Conservation (phyloP, 2,888 invertebrate species). For the Octonoba sinensis region DNA sequence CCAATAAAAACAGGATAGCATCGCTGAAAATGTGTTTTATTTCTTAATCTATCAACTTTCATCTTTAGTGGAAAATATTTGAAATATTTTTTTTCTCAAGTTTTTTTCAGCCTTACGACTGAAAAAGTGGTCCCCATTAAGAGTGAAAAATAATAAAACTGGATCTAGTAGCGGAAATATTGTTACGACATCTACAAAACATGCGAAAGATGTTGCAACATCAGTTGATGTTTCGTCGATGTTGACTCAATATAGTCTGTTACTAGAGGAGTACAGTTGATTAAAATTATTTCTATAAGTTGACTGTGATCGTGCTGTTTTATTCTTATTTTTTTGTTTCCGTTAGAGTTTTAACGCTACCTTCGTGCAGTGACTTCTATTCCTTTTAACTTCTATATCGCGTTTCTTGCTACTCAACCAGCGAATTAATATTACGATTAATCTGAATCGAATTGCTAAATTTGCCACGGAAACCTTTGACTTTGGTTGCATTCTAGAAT, state of each 20-base stretch:
- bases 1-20: too few species aligned
- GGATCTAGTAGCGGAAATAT: neutral
- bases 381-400: conserved; percentile 41
- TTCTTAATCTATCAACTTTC: too few species aligned
- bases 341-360: conserved; percentile 33
- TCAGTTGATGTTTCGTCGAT: too few species aligned
- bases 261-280: too few species aligned
- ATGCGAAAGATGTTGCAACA: too few species aligned
- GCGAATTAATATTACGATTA: conserved; percentile 47
- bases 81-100: too few species aligned
- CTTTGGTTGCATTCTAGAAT: conserved; percentile 57
- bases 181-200: too few species aligned
- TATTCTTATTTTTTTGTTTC: conserved; percentile 28
- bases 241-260: too few species aligned
- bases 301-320: conserved; percentile 44
- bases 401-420: conserved; percentile 49
- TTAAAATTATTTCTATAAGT: conserved; percentile 18
- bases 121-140: conserved; percentile 55
- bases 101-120: neutral
- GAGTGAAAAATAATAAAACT: conserved; percentile 9
- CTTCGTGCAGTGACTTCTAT: conserved; percentile 57
- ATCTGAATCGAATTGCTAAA: conserved; percentile 60
- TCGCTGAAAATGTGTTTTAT: too few species aligned
- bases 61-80: too few species aligned
- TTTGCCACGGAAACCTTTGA: conserved; percentile 62